Percentiles rank a stretch among this genome's conserved stretches.
These are phyloP conservation scores for Crotalus helleri DNA, from an alignment of 2,113 vertebrate genomes.

Conservation along the genomic window DNA sequence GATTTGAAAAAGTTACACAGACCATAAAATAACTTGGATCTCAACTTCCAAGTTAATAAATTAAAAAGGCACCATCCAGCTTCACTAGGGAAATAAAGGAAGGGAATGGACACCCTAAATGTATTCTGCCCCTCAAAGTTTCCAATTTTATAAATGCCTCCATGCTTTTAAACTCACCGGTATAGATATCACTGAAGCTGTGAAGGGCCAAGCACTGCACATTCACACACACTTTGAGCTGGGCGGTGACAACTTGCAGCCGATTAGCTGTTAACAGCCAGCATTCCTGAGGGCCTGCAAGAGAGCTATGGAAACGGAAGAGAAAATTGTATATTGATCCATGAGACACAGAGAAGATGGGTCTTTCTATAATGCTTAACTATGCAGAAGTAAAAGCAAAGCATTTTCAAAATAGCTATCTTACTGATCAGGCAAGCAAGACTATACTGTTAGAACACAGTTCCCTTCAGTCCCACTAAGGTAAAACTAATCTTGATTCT, in stretches of 20 bases:
- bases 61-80: not conserved
- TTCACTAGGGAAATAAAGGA: not conserved
- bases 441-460: not conserved
- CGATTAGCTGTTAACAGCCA: constrained; percentile 89
- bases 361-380: not conserved
- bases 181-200: constrained; percentile 91
- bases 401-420: not conserved
- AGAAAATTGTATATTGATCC: not conserved
- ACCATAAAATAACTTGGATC: not conserved
- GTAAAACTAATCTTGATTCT: not conserved
- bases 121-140: not conserved
- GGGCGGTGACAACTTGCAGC: constrained; percentile 85
- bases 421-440: not conserved
- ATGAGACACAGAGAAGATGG: not conserved
- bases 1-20: not conserved
- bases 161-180: constrained; percentile 74
- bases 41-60: not conserved
- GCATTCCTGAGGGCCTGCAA: constrained; percentile 89
- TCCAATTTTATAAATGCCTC: not conserved
- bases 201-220: constrained; percentile 89
- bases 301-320: constrained; percentile 70
- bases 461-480: not conserved
- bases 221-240: constrained; percentile 91
- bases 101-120: not conserved
- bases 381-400: not conserved